phyloP scores from a whole-genome alignment of 2,113 vertebrate species.

The Campylomormyrus tamandua region DNA sequence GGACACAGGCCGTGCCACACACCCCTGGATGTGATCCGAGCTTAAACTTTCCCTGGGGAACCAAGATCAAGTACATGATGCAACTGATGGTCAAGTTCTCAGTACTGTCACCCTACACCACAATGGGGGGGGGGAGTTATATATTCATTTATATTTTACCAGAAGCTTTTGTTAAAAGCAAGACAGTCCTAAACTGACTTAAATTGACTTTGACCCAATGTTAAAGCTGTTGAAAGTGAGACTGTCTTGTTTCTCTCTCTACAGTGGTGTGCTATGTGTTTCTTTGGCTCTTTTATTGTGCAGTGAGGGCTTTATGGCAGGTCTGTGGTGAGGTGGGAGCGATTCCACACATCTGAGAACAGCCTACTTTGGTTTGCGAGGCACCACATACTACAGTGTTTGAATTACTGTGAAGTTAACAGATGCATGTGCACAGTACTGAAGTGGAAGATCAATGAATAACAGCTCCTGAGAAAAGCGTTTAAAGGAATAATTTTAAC shows the following conservation, averaged over 20 bases:
- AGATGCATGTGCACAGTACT: background rate
- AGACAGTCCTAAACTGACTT: background rate
- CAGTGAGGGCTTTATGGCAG: background rate
- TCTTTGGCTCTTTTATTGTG: background rate
- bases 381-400: background rate
- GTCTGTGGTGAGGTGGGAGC: background rate
- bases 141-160: background rate
- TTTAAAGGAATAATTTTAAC: background rate
- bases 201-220: background rate
- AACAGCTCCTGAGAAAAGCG: background rate
- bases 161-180: background rate
- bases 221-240: background rate
- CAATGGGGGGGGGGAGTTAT: background rate
- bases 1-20: background rate
- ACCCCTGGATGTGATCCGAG: background rate
- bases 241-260: background rate
- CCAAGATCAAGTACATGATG: background rate
- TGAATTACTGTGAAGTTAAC: background rate
- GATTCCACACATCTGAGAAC: background rate
- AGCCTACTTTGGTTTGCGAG: background rate
- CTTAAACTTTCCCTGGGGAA: background rate
- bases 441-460: background rate
- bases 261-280: background rate
- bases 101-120: background rate
- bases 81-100: background rate